phyloP scores from a whole-genome alignment of 1,140 invertebrate species.

The Aphis gossypii region DNA sequence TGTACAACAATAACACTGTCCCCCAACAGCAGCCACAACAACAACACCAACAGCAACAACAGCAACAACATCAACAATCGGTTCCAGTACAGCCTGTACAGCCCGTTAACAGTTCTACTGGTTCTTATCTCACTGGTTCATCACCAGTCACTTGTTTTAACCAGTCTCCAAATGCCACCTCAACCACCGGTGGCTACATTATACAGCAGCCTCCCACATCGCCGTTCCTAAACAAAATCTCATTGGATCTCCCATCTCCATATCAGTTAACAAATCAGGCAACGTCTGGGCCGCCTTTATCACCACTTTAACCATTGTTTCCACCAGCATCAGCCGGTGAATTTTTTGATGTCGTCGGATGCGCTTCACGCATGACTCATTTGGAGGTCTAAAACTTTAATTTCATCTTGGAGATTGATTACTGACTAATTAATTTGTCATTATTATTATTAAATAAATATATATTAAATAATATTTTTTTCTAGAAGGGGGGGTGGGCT shows the following conservation, averaged over 20 bases:
- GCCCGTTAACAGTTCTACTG: neutral
- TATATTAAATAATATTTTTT: slow-evolving; percentile 31
- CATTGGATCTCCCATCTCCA: slow-evolving; percentile 55
- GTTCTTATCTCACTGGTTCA: slow-evolving; percentile 34
- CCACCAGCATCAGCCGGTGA: slow-evolving; percentile 7
- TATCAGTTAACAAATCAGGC: slow-evolving; percentile 53
- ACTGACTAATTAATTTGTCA: neutral
- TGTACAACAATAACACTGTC: neutral
- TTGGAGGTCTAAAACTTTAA: slow-evolving; percentile 10
- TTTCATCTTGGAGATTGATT: neutral
- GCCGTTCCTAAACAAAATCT: slow-evolving; percentile 54
- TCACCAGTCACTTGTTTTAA: slow-evolving; percentile 27
- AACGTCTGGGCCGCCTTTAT: slow-evolving; percentile 45
- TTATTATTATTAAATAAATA: slow-evolving; percentile 25
- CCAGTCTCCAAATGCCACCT: neutral
- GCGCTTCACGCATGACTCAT: neutral
- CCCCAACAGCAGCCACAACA: slow-evolving; percentile 22
- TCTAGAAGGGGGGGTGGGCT: neutral
- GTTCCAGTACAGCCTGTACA: slow-evolving; percentile 17
- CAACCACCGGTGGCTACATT: slow-evolving; percentile 36
- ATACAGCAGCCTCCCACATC: slow-evolving; percentile 52
- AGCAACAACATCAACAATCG: slow-evolving; percentile 27
- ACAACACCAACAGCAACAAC: neutral
- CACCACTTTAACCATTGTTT: slow-evolving; percentile 55
- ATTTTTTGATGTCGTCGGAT: slow-evolving; percentile 14